Percentiles rank a stretch among this genome's conserved stretches.
Evolutionary conservation across 2,113 vertebrate species (phyloP).

Genomic region (Pomatostomus ruficeps): DNA sequence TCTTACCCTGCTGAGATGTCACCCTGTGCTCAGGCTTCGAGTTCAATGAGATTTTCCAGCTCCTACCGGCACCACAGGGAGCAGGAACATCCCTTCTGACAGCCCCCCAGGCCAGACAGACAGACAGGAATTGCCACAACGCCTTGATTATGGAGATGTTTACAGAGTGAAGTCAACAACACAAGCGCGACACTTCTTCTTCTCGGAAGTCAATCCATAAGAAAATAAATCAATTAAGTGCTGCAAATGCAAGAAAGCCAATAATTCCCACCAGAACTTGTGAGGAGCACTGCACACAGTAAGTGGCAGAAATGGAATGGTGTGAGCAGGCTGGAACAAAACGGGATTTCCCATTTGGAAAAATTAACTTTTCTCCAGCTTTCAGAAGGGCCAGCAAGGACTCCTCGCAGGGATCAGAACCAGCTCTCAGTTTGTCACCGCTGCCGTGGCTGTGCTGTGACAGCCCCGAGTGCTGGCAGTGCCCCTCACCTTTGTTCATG

Average conservation of each 20-base stretch:
- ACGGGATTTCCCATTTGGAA: background rate
- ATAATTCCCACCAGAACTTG: background rate
- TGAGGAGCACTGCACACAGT: background rate
- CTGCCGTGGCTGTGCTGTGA: too few species aligned
- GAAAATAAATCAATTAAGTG: background rate
- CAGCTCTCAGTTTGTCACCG: background rate
- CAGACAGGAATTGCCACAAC: background rate
- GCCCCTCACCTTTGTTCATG: constrained; percentile 97
- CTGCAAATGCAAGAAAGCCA: background rate
- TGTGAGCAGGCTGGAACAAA: background rate
- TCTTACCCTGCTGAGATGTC: background rate
- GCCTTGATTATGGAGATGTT: constrained; percentile 1
- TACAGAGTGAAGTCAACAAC: constrained; percentile 38
- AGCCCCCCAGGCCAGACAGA: background rate
- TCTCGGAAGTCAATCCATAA: background rate
- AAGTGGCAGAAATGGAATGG: background rate
- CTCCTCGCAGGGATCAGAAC: background rate
- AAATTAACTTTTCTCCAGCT: background rate
- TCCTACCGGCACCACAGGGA: constrained; percentile 13
- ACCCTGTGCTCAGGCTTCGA: background rate
- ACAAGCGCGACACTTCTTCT: background rate
- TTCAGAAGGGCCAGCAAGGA: background rate
- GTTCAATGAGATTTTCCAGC: background rate
- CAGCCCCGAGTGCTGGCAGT: too few species aligned
- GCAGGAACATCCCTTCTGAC: background rate